phyloP scores from a whole-genome alignment of 2,888 invertebrate species.

The Ariolimax columbianus region DNA sequence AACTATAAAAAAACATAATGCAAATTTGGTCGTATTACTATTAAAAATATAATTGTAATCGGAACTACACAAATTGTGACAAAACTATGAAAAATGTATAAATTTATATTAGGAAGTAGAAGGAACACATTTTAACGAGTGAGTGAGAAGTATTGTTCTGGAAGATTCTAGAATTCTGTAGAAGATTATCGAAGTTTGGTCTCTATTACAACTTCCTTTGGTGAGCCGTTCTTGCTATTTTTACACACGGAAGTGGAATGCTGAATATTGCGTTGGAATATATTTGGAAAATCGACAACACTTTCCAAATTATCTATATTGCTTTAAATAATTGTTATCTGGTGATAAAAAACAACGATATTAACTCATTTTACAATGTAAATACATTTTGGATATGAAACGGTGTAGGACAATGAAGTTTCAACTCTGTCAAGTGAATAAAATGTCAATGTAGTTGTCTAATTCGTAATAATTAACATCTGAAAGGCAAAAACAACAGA shows the following conservation, averaged over 20 bases:
- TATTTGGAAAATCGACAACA: no score
- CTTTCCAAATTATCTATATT: no score
- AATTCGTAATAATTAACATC: no score
- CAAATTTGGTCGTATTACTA: no score
- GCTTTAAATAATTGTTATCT: no score
- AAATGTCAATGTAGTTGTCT: no score
- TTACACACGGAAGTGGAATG: slow-evolving; percentile 19
- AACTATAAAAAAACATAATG: neutral
- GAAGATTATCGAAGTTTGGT: neutral
- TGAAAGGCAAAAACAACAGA: no score
- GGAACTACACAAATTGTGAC: neutral
- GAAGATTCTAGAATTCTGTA: slow-evolving; percentile 15
- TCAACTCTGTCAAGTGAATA: no score
- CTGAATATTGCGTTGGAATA: neutral
- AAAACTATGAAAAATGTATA: neutral
- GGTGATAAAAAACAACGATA: no score
- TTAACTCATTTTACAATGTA: no score
- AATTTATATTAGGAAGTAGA: slow-evolving; percentile 33
- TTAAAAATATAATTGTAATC: neutral
- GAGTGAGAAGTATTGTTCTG: slow-evolving; percentile 30
- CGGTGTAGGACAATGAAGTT: no score
- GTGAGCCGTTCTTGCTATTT: slow-evolving; percentile 2
- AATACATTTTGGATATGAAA: no score
- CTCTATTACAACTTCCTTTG: slow-evolving; percentile 14
- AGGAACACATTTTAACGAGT: neutral